These are phyloP conservation scores for Rutpela maculata DNA, from an alignment of 2,888 invertebrate species.

Conservation along the genomic window DNA sequence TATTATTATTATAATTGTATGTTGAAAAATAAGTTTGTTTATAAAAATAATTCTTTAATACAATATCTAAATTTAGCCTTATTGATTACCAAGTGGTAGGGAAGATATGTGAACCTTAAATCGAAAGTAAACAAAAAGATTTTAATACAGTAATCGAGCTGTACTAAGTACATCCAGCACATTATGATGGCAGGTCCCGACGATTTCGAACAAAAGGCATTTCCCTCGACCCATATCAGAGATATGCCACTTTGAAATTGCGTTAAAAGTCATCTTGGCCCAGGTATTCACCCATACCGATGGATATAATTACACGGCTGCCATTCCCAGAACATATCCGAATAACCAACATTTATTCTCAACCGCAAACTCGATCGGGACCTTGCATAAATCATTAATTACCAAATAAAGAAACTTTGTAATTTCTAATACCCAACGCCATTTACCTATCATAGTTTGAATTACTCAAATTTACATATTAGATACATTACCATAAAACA, in stretches of 20 bases:
- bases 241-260: constrained; percentile 74
- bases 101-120: not conserved
- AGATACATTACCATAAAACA: constrained; percentile 36
- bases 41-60: too few relatives aligned
- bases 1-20: too few relatives aligned
- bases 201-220: constrained; percentile 70
- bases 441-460: constrained; percentile 12
- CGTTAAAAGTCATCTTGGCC: constrained; percentile 73
- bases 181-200: constrained; percentile 65
- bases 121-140: not conserved
- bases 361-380: constrained; percentile 41
- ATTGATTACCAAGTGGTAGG: not conserved
- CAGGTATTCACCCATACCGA: constrained; percentile 69
- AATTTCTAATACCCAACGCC: constrained; percentile 14
- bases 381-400: constrained; percentile 45
- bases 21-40: too few relatives aligned
- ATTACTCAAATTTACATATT: constrained; percentile 38
- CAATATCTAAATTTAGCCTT: not conserved
- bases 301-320: constrained; percentile 71
- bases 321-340: constrained; percentile 67
- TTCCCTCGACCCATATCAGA: constrained; percentile 73
- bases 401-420: constrained; percentile 31
- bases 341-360: constrained; percentile 48
- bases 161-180: constrained; percentile 58
- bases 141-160: constrained; percentile 50